phyloP scores from a whole-genome alignment of 2,113 vertebrate genomes.

The Anoplopoma fimbria region DNA sequence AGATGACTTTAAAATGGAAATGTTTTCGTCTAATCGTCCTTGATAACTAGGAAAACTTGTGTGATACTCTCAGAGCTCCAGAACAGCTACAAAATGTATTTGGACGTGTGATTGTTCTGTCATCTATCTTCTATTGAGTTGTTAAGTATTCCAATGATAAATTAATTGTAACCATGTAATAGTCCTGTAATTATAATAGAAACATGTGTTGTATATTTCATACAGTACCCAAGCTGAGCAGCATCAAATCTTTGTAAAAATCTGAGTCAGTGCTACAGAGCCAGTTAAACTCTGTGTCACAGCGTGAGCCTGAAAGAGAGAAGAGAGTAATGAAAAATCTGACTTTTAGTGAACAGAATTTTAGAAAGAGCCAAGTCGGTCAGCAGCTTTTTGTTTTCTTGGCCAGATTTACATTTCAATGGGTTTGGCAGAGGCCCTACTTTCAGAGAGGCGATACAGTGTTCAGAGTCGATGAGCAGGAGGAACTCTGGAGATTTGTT shows the following conservation, averaged over 20 bases:
- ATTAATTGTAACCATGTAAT: background rate
- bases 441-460: slow-evolving; percentile 28
- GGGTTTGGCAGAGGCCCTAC: slow-evolving; percentile 44
- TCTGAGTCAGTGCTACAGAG: background rate
- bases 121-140: background rate
- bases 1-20: background rate
- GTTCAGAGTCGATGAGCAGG: slow-evolving; percentile 13
- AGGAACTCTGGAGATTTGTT: slow-evolving; percentile 18
- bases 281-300: slow-evolving; percentile 5
- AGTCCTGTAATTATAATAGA: background rate
- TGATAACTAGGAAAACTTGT: too few relatives aligned
- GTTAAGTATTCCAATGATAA: background rate
- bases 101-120: background rate
- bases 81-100: background rate
- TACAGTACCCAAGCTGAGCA: background rate
- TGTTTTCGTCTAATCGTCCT: too few relatives aligned
- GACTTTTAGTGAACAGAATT: slow-evolving; percentile 44
- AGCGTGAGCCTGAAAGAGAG: background rate
- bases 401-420: slow-evolving; percentile 63
- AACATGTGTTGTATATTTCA: background rate
- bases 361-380: slow-evolving; percentile 25
- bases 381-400: slow-evolving; percentile 52
- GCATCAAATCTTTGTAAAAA: background rate
- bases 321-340: slow-evolving; percentile 33
- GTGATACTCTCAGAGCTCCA: background rate